These are phyloP conservation scores for Homalodisca vitripennis DNA, from an alignment of 1,140 invertebrate species.

Conservation along the genomic window DNA sequence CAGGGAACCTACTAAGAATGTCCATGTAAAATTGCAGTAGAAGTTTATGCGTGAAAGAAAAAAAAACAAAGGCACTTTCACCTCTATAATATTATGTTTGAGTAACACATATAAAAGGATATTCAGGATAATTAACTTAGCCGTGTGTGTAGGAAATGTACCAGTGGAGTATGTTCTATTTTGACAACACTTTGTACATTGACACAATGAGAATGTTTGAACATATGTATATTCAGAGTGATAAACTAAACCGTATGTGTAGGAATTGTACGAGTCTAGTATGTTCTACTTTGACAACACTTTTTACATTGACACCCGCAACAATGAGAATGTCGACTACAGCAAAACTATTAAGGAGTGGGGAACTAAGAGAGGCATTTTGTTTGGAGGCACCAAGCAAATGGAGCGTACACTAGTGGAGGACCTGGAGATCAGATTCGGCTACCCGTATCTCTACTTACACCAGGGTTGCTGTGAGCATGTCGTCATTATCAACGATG, in stretches of 20 bases:
- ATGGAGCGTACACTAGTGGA: background rate
- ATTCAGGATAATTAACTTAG: too few relatives aligned
- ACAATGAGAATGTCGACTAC: background rate
- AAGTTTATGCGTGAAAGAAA: too few relatives aligned
- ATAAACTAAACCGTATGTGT: too few relatives aligned
- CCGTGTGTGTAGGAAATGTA: conserved; percentile 13
- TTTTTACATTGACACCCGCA: conserved; percentile 2
- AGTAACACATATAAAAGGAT: too few relatives aligned
- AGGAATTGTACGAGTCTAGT: background rate
- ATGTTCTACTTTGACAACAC: conserved; percentile 21
- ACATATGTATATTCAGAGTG: too few relatives aligned
- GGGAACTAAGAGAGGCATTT: background rate
- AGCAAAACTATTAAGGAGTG: background rate
- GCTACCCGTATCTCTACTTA: conserved; percentile 12
- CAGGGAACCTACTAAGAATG: too few relatives aligned
- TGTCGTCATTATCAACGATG: conserved; percentile 8
- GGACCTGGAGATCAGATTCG: conserved; percentile 12
- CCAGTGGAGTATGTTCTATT: conserved; percentile 5
- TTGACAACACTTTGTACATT: conserved; percentile 16
- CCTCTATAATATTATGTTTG: too few relatives aligned
- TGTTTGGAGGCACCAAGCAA: background rate
- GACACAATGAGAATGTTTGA: background rate
- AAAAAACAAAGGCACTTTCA: too few relatives aligned
- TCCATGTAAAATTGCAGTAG: too few relatives aligned
- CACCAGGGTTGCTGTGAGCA: conserved; percentile 23